These are phyloP conservation scores for Hetaerina americana DNA, from an alignment of 1,140 invertebrate genomes.

Conservation along the genomic window DNA sequence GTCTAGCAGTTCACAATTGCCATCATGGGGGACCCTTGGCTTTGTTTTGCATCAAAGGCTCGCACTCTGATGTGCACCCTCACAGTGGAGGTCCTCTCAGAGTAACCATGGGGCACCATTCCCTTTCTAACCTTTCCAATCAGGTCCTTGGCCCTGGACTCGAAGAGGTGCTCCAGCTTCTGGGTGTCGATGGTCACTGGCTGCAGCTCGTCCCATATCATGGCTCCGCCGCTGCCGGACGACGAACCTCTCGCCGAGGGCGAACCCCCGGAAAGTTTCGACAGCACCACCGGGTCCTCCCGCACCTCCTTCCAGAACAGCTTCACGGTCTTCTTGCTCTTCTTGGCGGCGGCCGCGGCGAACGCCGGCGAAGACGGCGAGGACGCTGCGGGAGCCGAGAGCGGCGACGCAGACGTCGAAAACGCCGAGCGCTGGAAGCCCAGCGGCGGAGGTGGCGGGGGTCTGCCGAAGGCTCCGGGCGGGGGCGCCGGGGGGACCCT, in stretches of 20 bases:
- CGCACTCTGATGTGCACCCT: too few species aligned
- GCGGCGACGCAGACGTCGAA: constrained; percentile 31
- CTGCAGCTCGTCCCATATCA: constrained; percentile 91
- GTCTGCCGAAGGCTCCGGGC: constrained; percentile 25
- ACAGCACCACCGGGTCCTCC: constrained; percentile 63
- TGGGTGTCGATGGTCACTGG: constrained; percentile 77
- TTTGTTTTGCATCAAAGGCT: too few species aligned
- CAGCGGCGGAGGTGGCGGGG: constrained; percentile 9
- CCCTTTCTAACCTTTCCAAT: constrained; percentile 65
- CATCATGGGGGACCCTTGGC: too few species aligned
- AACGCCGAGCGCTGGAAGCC: constrained; percentile 18
- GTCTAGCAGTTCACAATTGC: too few species aligned
- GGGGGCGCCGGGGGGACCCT: constrained; percentile 28
- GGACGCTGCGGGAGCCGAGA: constrained; percentile 28
- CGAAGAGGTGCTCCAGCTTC: constrained; percentile 93
- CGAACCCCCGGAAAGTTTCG: constrained; percentile 32
- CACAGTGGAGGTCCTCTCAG: too few species aligned
- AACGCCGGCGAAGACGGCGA: constrained; percentile 28
- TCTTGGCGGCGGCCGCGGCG: constrained; percentile 45
- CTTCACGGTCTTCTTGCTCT: constrained; percentile 96
- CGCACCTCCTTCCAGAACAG: constrained; percentile 96
- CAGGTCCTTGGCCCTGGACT: constrained; percentile 89
- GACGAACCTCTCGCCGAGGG: not conserved
- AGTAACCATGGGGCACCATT: too few species aligned
- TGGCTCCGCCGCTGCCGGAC: constrained; percentile 41